A percentile compares a stretch with the other conserved stretches of the same genome.
Conservation (phyloP, 2,888 invertebrate species). For the Tetrapedia diversipes region DNA sequence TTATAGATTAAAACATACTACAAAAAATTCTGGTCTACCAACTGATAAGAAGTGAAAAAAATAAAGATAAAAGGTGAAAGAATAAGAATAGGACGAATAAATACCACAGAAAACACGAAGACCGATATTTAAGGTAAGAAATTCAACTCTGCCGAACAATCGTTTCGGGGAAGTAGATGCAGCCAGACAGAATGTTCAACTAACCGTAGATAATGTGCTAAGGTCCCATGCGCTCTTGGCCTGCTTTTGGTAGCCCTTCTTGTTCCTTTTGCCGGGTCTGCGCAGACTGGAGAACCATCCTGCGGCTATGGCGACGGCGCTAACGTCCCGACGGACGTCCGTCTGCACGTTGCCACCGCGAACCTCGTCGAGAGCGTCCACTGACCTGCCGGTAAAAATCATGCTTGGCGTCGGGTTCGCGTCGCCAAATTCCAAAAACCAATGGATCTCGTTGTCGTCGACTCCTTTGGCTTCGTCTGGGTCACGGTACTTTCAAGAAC, state of each 20-base stretch:
- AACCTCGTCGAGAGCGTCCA: slow-evolving; percentile 78
- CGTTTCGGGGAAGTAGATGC: neutral
- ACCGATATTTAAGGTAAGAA: neutral
- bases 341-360: slow-evolving; percentile 62
- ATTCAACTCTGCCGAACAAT: neutral
- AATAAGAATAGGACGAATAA: neutral
- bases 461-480: slow-evolving; percentile 1
- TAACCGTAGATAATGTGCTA: slow-evolving; percentile 85
- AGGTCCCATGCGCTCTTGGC: slow-evolving; percentile 86
- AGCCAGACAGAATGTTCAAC: slow-evolving; percentile 72
- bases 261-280: slow-evolving; percentile 84
- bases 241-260: slow-evolving; percentile 73
- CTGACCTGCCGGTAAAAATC: slow-evolving; percentile 80
- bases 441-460: slow-evolving; percentile 25
- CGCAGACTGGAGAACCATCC: slow-evolving; percentile 93
- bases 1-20: too few species aligned
- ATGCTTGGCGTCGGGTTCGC: slow-evolving; percentile 60
- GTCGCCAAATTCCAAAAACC: slow-evolving; percentile 24
- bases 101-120: neutral
- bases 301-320: slow-evolving; percentile 84
- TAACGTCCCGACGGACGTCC: slow-evolving; percentile 72
- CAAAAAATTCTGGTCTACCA: too few species aligned
- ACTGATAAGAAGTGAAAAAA: too few species aligned
- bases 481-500: slow-evolving; percentile 30
- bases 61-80: neutral